Evolutionary conservation across 1,140 invertebrate species (phyloP).

Genomic region (Diuraphis noxia): DNA sequence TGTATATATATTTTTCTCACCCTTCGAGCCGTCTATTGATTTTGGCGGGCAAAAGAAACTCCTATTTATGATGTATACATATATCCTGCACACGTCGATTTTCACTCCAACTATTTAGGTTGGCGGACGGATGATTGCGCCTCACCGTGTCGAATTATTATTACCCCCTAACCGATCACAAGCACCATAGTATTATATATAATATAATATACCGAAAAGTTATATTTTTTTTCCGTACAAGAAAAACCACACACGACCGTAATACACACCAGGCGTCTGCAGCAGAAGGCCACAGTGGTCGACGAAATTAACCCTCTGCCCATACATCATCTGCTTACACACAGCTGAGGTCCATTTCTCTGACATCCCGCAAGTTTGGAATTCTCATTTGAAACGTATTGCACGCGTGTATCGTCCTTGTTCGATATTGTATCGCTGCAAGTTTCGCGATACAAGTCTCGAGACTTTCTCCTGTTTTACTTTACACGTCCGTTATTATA

Average conservation of each 20-base stretch:
- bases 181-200: neutral
- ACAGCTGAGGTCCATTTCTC: neutral
- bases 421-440: neutral
- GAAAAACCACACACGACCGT: neutral
- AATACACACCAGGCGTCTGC: neutral
- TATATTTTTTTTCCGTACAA: neutral
- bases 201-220: neutral
- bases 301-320: neutral
- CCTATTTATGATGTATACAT: neutral
- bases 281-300: neutral
- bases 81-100: no score
- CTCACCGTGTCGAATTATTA: neutral
- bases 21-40: neutral
- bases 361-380: neutral
- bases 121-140: neutral
- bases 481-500: neutral
- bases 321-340: neutral
- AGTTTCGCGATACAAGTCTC: neutral
- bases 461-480: neutral
- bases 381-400: slow-evolving; percentile 2
- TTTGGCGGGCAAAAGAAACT: neutral
- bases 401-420: neutral
- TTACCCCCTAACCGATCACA: neutral
- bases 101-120: neutral
- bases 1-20: neutral